These are phyloP conservation scores for Alca torda DNA, from an alignment of 2,797 vertebrate species.

Conservation along the genomic window DNA sequence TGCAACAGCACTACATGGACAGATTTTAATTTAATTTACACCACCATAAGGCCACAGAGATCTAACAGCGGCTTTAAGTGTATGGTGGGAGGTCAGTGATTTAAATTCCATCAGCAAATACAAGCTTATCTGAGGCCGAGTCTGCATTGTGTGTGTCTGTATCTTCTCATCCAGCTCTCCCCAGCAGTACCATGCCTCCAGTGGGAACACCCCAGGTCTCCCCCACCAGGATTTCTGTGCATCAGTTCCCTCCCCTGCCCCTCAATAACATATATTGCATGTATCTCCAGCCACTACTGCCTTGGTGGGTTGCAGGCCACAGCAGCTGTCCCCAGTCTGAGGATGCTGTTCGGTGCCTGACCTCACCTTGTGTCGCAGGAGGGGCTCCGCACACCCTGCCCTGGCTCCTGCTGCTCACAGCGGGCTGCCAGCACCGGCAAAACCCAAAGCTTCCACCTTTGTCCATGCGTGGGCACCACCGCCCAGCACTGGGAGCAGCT, in stretches of 20 bases:
- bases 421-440: background rate
- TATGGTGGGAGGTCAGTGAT: background rate
- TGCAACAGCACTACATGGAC: background rate
- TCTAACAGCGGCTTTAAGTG: background rate
- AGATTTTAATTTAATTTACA: background rate
- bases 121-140: background rate
- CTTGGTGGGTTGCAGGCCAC: background rate
- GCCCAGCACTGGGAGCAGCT: background rate
- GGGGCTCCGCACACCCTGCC: fast-evolving
- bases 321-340: background rate
- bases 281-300: background rate
- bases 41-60: background rate
- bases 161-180: background rate
- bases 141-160: background rate
- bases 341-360: background rate
- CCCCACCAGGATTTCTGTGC: no score
- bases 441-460: background rate
- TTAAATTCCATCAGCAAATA: background rate
- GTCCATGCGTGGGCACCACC: fast-evolving
- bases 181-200: background rate
- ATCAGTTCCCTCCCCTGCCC: background rate
- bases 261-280: background rate
- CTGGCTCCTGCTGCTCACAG: background rate
- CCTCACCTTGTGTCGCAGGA: fast-evolving
- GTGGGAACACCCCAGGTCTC: background rate